A percentile compares a stretch with the other conserved stretches of the same genome.
These are phyloP conservation scores for Netelia fuscicornis DNA, from an alignment of 2,888 invertebrate species.

Conservation along the genomic window DNA sequence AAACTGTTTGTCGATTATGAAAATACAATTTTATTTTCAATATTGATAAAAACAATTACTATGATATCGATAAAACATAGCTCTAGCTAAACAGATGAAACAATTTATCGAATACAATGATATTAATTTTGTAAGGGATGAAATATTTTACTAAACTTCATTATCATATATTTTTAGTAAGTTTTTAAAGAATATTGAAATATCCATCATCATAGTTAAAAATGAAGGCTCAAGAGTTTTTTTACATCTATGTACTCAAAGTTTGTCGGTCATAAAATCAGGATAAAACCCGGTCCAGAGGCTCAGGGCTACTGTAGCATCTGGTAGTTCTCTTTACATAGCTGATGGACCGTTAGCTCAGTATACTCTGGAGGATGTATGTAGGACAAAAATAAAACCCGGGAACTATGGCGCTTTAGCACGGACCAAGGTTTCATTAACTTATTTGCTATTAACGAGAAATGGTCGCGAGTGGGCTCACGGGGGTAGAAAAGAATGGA, in stretches of 20 bases:
- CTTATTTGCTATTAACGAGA: constrained; percentile 65
- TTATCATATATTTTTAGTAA: not conserved
- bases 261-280: constrained; percentile 21
- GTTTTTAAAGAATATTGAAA: constrained; percentile 30
- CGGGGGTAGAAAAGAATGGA: constrained; percentile 10
- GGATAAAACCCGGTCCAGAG: constrained; percentile 44
- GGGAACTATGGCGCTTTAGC: constrained; percentile 43
- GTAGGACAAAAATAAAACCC: constrained; percentile 56
- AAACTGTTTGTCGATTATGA: no score
- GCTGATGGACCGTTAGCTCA: constrained; percentile 55
- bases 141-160: not conserved
- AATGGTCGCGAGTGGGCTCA: constrained; percentile 17
- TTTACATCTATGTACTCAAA: constrained; percentile 8
- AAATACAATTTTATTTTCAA: no score
- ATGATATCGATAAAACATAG: no score
- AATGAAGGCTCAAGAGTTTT: not conserved
- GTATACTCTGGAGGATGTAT: constrained; percentile 53
- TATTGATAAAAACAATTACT: no score
- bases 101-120: no score
- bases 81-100: no score
- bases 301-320: constrained; percentile 38
- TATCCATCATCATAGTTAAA: not conserved
- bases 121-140: not conserved
- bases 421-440: constrained; percentile 56
- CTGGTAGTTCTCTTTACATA: constrained; percentile 50